A percentile compares a stretch with the other conserved stretches of the same genome.
These are phyloP conservation scores for Numenius phaeopus DNA, from an alignment of 2,797 vertebrate genomes.

Conservation along the genomic window DNA sequence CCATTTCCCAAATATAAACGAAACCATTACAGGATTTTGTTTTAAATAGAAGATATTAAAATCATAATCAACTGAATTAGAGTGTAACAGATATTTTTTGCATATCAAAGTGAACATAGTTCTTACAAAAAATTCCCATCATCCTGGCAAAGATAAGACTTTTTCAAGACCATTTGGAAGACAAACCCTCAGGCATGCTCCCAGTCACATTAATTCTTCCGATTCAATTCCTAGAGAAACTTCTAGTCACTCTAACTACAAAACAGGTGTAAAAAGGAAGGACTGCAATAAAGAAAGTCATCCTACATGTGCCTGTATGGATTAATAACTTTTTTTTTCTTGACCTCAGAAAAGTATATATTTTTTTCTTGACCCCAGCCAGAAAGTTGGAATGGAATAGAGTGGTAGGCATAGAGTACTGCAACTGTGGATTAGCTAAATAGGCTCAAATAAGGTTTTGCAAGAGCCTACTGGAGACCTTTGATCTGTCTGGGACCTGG, in stretches of 20 bases:
- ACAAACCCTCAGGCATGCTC: neutral
- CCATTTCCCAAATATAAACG: neutral
- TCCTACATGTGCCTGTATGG: neutral
- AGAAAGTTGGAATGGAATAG: neutral
- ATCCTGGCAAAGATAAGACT: neutral
- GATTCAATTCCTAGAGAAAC: neutral
- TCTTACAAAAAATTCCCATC: neutral
- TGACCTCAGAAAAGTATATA: neutral
- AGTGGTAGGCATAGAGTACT: neutral
- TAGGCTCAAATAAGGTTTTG: accelerated
- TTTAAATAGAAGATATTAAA: neutral
- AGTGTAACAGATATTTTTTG: neutral
- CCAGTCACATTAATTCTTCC: neutral
- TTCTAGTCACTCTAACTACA: neutral
- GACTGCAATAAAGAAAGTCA: neutral
- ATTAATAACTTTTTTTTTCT: neutral
- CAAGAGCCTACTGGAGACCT: neutral
- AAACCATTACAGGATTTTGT: neutral
- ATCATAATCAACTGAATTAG: neutral
- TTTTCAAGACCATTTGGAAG: neutral
- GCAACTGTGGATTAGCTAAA: neutral
- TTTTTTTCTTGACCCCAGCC: neutral
- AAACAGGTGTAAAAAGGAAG: neutral
- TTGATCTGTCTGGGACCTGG: neutral
- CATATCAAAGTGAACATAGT: neutral